Evolutionary conservation across 1,140 invertebrate species (phyloP), one percentile per base, ranked within the genome.

Genomic region (Panagrolaimus sp.): DNA sequence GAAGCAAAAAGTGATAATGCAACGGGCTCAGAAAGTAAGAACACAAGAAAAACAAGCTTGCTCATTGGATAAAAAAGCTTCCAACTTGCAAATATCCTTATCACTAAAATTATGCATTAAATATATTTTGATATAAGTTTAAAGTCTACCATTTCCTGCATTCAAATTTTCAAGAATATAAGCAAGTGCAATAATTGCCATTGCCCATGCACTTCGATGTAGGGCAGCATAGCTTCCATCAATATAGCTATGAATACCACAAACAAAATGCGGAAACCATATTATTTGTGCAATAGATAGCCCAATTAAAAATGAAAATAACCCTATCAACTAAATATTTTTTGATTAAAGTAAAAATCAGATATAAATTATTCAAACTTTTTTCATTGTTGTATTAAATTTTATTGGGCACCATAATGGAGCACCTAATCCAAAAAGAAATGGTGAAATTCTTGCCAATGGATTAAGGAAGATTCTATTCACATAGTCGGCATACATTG

Each of bases 1-100:
- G 73, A 75, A 20, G 73, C 42, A 57, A 75, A 75, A 23, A 75
- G 61, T 8, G 73, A 75, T 9, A 71, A n/a, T 9, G 73, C 73
- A 9, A 75, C 71, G 8, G 73, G 73, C 45, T 75, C 73, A 27
- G 73, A 76, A n/a, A 75, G 45, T 20, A 75, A 53, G 25, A 75
- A 70, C 9, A 75, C 69, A 14, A 74, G 23, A n/a, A 66, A 75
- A 11, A 67, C 27, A 27, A 75, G 62, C 44, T 75, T 75, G 14
- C 57, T 48, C 65, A 75, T 42, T 25, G 73, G 73, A 48, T 72
- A 63, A 38, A 75, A 75, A 13, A 73, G 47, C 43, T 73, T 69
- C 68, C 68, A 75, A 25, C 67, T 61, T 13, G 76, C 57, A 43
- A 74, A 46, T 31, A 73, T 31, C 20, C 72, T 74, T n/a, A 74